Base-by-base conservation (phyloP, 2,113 vertebrate genomes). In the Salvator merianae region DNA sequence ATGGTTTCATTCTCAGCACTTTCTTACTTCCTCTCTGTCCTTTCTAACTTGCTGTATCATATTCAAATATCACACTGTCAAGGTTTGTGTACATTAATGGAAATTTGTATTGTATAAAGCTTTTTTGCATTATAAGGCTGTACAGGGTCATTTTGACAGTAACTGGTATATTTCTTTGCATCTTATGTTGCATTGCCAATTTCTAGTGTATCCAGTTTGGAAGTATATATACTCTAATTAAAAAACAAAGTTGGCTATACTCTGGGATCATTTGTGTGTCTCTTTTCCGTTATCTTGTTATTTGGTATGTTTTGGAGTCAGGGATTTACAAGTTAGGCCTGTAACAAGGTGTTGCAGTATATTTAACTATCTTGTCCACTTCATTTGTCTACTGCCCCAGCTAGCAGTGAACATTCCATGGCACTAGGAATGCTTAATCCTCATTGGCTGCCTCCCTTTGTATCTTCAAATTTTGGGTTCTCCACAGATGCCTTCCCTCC, bases 131-230 rank as follows among this genome's bases (percentile, higher is more conserved):
- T 98, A 97, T 96, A 96, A 98, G 97, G 98, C 98, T 99, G 98
- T 99, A 99, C 98, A 99, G 98, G 98, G 98, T 99, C 98, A 96
- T 97, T 97, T 97, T 98, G 98, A 98, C 96, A 97, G 97, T 98
- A 98, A 98, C 97, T 98, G 98, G 97, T 98, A 98, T 96, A 96
- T 96, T 95, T 93, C 95, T 96, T 96, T 95, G 96, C 96, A 95
- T 98, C 97, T 98, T 99, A 96, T 94, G 97, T 98, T 98, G 96
- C 97, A 97, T 98, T 98, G 98, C 98, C 98, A 97, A 98, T 98
- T 98, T 97, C 98, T 98, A 99, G 98, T 99, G 98, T 99, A 99
- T 98, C 98, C 97, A 97, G 98, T 98, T 99, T 98, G 98, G 98
- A 99, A 99, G 97, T 98, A 98, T 98, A 97, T 98, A 98, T 98